Conservation (phyloP, 2,113 vertebrate genomes). For the Stomatorhinus ivindoensis region DNA sequence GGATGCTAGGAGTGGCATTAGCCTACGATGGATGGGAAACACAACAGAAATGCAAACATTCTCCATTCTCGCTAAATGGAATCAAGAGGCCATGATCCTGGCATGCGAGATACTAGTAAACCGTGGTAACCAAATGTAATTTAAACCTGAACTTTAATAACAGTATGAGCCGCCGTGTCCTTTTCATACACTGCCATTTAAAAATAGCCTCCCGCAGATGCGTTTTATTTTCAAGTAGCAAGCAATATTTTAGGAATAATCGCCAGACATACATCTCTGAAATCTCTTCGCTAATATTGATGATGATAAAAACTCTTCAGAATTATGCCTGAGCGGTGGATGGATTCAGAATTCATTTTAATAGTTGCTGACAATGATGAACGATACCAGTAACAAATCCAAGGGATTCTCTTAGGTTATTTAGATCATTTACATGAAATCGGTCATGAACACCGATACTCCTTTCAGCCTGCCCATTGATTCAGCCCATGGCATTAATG, state of each 20-base stretch:
- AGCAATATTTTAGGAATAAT: background rate
- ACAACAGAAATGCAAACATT: background rate
- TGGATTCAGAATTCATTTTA: background rate
- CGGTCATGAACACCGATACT: background rate
- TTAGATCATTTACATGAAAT: background rate
- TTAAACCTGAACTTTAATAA: background rate
- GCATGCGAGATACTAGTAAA: background rate
- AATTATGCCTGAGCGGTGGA: background rate
- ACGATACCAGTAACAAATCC: background rate
- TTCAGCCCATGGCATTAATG: background rate
- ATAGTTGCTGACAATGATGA: background rate
- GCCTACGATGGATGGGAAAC: background rate
- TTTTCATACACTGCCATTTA: background rate
- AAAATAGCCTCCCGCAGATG: background rate
- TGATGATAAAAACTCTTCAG: background rate
- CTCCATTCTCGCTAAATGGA: background rate
- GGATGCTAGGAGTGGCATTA: background rate
- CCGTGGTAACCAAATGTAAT: slow-evolving; percentile 17
- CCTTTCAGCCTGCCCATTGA: background rate
- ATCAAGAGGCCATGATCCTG: background rate
- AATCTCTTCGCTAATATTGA: background rate
- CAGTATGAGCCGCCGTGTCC: background rate
- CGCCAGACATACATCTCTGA: background rate
- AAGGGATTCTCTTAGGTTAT: background rate
- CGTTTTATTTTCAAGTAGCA: background rate